These are phyloP conservation scores for Tetranychus piercei DNA, from an alignment of 2,888 invertebrate species.

Conservation along the genomic window DNA sequence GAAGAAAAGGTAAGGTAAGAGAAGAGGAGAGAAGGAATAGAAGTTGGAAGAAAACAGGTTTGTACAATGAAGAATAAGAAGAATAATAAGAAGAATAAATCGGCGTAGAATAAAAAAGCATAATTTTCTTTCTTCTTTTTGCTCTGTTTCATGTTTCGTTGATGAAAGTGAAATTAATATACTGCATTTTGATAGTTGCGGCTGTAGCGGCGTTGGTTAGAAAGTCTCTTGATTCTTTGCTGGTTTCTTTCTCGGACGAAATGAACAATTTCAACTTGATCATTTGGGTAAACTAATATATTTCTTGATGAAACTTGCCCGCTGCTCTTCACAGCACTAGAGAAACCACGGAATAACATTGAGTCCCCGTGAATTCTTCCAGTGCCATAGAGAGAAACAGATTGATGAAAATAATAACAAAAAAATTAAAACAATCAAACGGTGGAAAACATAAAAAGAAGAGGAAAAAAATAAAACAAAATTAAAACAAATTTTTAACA, in stretches of 20 bases:
- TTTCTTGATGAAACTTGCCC: too few species aligned
- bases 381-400: constrained; percentile 30
- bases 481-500: neutral
- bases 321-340: constrained; percentile 30
- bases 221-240: too few species aligned
- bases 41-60: neutral
- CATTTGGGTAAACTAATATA: too few species aligned
- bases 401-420: neutral
- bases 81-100: neutral
- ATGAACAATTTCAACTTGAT: too few species aligned
- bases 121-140: neutral
- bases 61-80: neutral
- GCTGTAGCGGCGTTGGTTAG: too few species aligned
- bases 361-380: constrained; percentile 33
- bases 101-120: neutral
- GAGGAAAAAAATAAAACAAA: constrained; percentile 3
- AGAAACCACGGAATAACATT: constrained; percentile 31
- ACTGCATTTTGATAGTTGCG: neutral
- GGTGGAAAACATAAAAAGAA: constrained; percentile 8
- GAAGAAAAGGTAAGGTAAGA: neutral
- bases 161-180: neutral
- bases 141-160: constrained; percentile 4
- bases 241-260: too few species aligned
- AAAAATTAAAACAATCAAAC: neutral
- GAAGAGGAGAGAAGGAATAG: neutral